Conservation (phyloP, 2,888 invertebrate genomes). For the Cylindroiulus punctatus region DNA sequence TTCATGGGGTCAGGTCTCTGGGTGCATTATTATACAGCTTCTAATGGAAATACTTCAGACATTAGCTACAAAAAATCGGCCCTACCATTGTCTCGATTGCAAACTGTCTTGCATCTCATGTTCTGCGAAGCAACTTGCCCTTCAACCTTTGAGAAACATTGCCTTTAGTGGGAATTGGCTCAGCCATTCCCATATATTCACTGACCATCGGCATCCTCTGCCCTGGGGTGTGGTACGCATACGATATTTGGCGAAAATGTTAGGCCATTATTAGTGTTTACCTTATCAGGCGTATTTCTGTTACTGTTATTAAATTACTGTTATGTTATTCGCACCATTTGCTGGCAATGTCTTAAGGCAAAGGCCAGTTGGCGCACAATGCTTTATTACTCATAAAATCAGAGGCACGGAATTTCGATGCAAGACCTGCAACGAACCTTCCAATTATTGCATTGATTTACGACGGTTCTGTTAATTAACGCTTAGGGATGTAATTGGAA, state of each 20-base stretch:
- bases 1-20: too few species aligned
- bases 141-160: neutral
- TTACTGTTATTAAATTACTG: neutral
- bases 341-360: conserved; percentile 11
- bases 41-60: too few species aligned
- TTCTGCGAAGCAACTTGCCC: too few species aligned
- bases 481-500: conserved; percentile 18
- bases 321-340: neutral
- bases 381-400: neutral
- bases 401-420: neutral
- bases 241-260: neutral
- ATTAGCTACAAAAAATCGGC: too few species aligned
- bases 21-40: too few species aligned
- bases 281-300: neutral
- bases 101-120: too few species aligned
- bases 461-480: conserved; percentile 10
- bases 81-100: too few species aligned
- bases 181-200: too few species aligned
- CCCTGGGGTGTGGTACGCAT: neutral
- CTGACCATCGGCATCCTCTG: neutral
- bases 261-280: neutral
- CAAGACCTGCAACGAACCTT: neutral
- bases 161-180: neutral
- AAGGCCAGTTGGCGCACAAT: conserved; percentile 18
- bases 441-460: neutral